These are phyloP conservation scores for Sisyra terminalis DNA, from an alignment of 2,888 invertebrate genomes.

Conservation along the genomic window DNA sequence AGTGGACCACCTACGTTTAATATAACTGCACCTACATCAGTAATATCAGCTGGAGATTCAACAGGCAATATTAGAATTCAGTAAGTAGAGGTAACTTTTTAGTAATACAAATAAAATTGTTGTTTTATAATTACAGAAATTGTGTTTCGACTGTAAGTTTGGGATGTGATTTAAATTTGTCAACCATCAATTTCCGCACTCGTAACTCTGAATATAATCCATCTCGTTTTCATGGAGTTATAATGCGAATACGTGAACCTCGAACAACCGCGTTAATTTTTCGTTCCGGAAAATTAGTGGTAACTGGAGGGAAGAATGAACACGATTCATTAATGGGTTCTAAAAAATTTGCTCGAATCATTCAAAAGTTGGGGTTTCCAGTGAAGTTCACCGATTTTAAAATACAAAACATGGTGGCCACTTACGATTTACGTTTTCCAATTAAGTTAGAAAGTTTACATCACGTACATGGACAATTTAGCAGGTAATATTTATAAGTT, in stretches of 20 bases:
- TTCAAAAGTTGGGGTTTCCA: conserved; percentile 64
- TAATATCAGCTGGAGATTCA: conserved; percentile 29
- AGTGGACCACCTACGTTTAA: conserved; percentile 6
- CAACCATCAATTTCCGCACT: conserved; percentile 60
- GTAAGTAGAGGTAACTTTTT: too few species aligned
- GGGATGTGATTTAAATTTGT: conserved; percentile 51
- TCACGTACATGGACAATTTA: conserved; percentile 55
- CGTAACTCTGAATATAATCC: conserved; percentile 75
- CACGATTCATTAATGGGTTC: conserved; percentile 59
- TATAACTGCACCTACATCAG: conserved; percentile 21
- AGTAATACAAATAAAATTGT: background rate
- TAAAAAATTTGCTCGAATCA: conserved; percentile 66
- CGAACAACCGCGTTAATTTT: conserved; percentile 60
- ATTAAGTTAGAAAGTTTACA: conserved; percentile 55
- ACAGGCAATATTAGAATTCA: too few species aligned
- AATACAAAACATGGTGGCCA: conserved; percentile 62
- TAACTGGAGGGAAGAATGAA: conserved; percentile 66
- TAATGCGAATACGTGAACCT: conserved; percentile 69
- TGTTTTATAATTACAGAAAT: conserved; percentile 37
- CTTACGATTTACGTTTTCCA: conserved; percentile 57
- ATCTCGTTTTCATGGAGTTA: conserved; percentile 62
- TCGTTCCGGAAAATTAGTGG: conserved; percentile 67
- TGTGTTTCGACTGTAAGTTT: conserved; percentile 68
- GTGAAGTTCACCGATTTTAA: conserved; percentile 58
- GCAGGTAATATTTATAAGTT: conserved; percentile 19